Evolutionary conservation across 1,140 invertebrate species (phyloP).

Genomic region (Globodera ellingtonae): DNA sequence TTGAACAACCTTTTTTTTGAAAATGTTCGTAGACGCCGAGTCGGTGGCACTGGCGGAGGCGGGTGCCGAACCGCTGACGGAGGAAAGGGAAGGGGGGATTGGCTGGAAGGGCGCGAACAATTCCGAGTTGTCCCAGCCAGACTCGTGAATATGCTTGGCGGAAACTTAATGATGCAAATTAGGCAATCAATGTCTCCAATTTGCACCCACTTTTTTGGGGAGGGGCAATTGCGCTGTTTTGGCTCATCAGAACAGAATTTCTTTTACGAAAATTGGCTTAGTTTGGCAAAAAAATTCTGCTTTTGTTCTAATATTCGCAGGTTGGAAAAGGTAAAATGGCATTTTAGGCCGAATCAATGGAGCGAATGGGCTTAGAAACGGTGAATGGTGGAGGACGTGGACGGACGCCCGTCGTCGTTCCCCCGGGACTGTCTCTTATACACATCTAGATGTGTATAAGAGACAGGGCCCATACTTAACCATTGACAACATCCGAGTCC

Average conservation of each 20-base stretch:
- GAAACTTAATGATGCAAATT: not conserved
- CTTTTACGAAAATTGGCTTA: not conserved
- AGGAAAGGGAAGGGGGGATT: not conserved
- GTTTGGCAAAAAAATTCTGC: not conserved
- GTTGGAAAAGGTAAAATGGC: not conserved
- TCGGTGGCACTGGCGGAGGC: not conserved
- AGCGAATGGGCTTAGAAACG: not conserved
- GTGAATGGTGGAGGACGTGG: not conserved
- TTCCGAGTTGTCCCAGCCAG: not conserved
- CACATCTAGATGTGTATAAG: too few relatives aligned
- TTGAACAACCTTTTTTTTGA: not conserved
- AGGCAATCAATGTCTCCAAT: not conserved
- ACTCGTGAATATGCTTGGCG: constrained; percentile 1
- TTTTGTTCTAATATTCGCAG: not conserved
- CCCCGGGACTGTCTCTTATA: too few relatives aligned
- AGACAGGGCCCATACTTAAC: too few relatives aligned
- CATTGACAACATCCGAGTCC: too few relatives aligned
- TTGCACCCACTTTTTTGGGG: not conserved
- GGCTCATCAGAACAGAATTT: not conserved
- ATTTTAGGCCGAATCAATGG: not conserved
- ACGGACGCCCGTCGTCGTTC: not conserved
- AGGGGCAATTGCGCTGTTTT: not conserved
- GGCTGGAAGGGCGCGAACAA: constrained; percentile 9
- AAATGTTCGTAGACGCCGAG: not conserved
- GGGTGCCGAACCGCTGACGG: not conserved